phyloP scores from a whole-genome alignment of 2,888 invertebrate species.

The Drosophila lutescens region DNA sequence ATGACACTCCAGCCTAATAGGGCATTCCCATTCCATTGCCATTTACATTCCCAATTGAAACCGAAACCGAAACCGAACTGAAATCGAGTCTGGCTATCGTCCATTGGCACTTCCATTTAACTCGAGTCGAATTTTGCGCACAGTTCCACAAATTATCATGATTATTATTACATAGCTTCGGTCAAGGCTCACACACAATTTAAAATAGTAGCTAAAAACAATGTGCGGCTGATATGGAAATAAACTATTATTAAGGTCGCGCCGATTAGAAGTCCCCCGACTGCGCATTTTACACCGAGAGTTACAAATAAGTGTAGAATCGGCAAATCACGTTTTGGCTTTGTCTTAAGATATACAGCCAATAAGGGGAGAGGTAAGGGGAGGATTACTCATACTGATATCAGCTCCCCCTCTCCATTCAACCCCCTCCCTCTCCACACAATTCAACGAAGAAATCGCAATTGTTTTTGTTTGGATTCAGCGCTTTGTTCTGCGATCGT shows the following conservation, averaged over 20 bases:
- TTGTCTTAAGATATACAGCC: not conserved
- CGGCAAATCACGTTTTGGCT: conserved; percentile 23
- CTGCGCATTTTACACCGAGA: conserved; percentile 18
- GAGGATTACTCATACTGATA: conserved; percentile 35
- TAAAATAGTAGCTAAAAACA: conserved; percentile 22
- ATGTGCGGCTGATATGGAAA: conserved; percentile 18
- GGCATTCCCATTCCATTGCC: conserved; percentile 18
- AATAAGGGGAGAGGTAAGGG: not conserved
- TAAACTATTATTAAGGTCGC: conserved; percentile 39
- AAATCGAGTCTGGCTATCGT: conserved; percentile 14
- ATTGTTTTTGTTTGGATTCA: conserved; percentile 30
- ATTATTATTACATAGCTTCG: conserved; percentile 1
- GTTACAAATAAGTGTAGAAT: not conserved
- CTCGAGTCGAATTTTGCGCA: not conserved
- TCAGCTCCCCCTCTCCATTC: not conserved
- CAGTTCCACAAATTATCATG: not conserved
- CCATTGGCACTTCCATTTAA: conserved; percentile 12
- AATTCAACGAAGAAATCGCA: not conserved
- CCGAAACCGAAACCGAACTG: conserved; percentile 1
- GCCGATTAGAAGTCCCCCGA: conserved; percentile 24
- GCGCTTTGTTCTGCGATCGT: conserved; percentile 43
- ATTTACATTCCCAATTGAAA: not conserved
- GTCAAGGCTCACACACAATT: not conserved
- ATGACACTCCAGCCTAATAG: conserved; percentile 6
- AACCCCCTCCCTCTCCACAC: not conserved